These are phyloP conservation scores for Ernsta delagoae DNA, from an alignment of 2,888 invertebrate genomes.

Conservation along the genomic window DNA sequence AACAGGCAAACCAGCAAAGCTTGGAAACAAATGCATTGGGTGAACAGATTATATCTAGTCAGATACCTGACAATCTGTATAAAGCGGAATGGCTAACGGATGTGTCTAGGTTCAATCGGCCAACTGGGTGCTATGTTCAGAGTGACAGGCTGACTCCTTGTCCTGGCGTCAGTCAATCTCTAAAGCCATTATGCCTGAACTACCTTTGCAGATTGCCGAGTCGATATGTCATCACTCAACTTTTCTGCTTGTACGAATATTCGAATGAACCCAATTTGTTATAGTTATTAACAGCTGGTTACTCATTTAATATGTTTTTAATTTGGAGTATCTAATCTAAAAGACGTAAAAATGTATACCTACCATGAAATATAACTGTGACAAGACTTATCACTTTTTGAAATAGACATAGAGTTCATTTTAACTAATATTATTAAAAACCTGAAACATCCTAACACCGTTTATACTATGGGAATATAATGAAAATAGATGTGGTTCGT, in stretches of 20 bases:
- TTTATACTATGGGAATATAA: slow-evolving; percentile 43
- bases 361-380: no score
- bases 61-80: slow-evolving; percentile 70
- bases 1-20: background rate
- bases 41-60: slow-evolving; percentile 71
- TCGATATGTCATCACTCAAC: slow-evolving; percentile 57
- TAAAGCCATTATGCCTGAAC: slow-evolving; percentile 59
- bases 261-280: no score
- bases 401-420: no score
- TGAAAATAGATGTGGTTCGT: slow-evolving; percentile 56
- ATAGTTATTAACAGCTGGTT: no score
- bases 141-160: slow-evolving; percentile 57
- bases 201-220: slow-evolving; percentile 59
- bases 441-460: slow-evolving; percentile 18
- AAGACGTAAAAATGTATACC: no score
- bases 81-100: slow-evolving; percentile 77
- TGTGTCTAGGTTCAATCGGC: slow-evolving; percentile 53
- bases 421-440: no score
- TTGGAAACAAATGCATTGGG: slow-evolving; percentile 21
- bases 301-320: no score
- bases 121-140: slow-evolving; percentile 47
- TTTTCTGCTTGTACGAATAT: slow-evolving; percentile 42
- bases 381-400: no score
- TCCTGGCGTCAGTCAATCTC: slow-evolving; percentile 72
- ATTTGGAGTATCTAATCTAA: no score